phyloP scores from a whole-genome alignment of 2,797 vertebrate species.

The Sebastolobus alascanus region DNA sequence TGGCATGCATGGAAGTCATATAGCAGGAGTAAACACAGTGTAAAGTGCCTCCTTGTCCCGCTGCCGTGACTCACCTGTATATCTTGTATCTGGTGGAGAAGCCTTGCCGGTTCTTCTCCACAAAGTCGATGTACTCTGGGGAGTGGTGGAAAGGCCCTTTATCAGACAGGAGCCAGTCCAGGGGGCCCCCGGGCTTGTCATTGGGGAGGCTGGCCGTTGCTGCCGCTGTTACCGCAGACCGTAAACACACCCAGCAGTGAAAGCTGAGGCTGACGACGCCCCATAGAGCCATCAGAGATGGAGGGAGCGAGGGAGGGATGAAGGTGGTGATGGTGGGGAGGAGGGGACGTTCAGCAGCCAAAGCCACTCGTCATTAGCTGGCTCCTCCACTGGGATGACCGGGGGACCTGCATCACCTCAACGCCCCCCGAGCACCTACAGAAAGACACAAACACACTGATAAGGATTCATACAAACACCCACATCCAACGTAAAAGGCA shows the following conservation, averaged over 20 bases:
- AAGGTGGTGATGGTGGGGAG: conserved; percentile 15
- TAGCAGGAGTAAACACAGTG: conserved; percentile 1
- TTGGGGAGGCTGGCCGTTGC: conserved; percentile 89
- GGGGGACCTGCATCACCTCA: conserved; percentile 93
- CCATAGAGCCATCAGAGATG: conserved; percentile 99
- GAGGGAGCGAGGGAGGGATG: conserved; percentile 55
- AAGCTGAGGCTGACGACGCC: conserved; percentile 95
- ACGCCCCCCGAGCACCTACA: conserved; percentile 89
- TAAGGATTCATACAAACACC: conserved; percentile 12
- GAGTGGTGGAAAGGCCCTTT: conserved; percentile 98
- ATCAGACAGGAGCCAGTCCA: conserved; percentile 98
- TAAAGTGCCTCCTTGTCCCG: conserved; percentile 18
- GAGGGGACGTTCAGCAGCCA: conserved; percentile 84
- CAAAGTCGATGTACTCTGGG: conserved; percentile 97
- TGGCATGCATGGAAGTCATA: not conserved
- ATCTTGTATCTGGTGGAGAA: conserved; percentile 99
- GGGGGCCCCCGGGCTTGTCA: conserved; percentile 93
- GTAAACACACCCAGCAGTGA: conserved; percentile 88
- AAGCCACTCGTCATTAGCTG: conserved; percentile 89
- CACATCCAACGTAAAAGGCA: not conserved
- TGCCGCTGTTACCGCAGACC: conserved; percentile 56
- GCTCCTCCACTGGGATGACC: conserved; percentile 91
- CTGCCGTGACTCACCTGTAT: conserved; percentile 89
- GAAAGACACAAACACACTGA: conserved; percentile 23
- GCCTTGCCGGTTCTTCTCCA: conserved; percentile 97